Evolutionary conservation across 1,140 invertebrate species (phyloP), one percentile per base, ranked within the genome.

Genomic region (Theocolax elegans): DNA sequence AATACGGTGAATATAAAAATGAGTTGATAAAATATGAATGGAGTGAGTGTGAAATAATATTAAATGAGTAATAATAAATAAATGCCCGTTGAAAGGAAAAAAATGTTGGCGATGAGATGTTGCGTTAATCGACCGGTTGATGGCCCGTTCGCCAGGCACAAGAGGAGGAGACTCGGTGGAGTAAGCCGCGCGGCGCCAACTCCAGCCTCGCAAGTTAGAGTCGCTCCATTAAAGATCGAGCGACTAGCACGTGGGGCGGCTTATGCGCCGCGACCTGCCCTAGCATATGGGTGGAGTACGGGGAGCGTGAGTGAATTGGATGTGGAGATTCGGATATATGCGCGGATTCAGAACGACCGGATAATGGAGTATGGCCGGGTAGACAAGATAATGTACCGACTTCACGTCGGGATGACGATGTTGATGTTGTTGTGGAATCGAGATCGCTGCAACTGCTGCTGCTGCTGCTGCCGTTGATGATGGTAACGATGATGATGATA

Each of bases 241-340:
- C n/a, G n/a, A n/a, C n/a, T n/a, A n/a, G n/a, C n/a, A n/a, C 12
- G 44, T 4, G 35, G 21, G 48, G 27, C 27, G 48, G 6, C 10
- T 56, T 17, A 2, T 1, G 21, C 9, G 21, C 31, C 40, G 0
- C 17, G 6, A 13, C 13, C 15, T 15, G 13, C 62, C 70, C 81
- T 85, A 85, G 81, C 83, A 86, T 82, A 85, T 84, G 76, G 82
- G 80, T 56, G 84, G 83, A 21, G 83, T 86, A 74, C 81, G 83
- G 23, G 83, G 83, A 56, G 83, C 80, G 40, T 86, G 81, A 71
- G 83, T 86, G 73, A 86, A 86, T 72, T 84, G 81, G 76, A 84
- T 84, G 78, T 85, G 83, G 59, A 86, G 72, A 60, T 85, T 82
- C 19, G 84, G 84, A 81, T 85, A 85, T 71, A 86, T 86, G 75